Evolutionary conservation across 2,113 vertebrate species (phyloP), one percentile per base, ranked within the genome.

Genomic region (Bombycilla garrulus): DNA sequence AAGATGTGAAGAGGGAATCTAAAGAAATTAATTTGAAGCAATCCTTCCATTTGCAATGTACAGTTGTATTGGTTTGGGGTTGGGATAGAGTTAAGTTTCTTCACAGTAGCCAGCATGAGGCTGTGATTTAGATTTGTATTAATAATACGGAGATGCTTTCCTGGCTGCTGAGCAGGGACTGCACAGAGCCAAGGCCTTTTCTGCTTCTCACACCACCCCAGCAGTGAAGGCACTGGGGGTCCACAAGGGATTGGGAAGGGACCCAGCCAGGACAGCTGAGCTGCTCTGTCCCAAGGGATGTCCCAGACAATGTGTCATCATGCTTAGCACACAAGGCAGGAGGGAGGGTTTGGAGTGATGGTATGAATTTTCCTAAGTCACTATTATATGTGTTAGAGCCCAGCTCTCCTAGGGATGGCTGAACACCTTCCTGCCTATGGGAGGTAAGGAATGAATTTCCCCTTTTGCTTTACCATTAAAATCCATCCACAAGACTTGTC

Each of bases 331-430:
- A 2, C 8, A 9, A 53, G 15, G 33, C 9, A 70, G 11, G 5
- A 67, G 6, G 20, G 74, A 65, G 9, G 2, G 7, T 28, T 67
- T 0, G 2, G 12, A 35, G 9, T 12, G 4, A 22, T 17, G 15
- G 7, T 0, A 0, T 54, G 83, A 4, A 5, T n/a, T 71, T 67
- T 36, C 10, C 12, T 7, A 31, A n/a, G 11, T 48, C 23, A 45
- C 13, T 1, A 0, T 4, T 9, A n/a, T 0, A 0, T 0, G 0
- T 64, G 23, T 20, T 17, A 7, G 36, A 74, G 3, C 28, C 28
- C 35, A 38, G 19, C 15, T 79, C 1, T n/a, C 31, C 44, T 14
- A 21, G 9, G 4, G 2, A 10, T 23, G 23, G 26, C 31, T 48
- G 66, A 48, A 44, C 21, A 10, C 26, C 47, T 57, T 33, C 9